Evolutionary conservation across 1,140 invertebrate genomes (phyloP).

Genomic region (Telenomus remus): DNA sequence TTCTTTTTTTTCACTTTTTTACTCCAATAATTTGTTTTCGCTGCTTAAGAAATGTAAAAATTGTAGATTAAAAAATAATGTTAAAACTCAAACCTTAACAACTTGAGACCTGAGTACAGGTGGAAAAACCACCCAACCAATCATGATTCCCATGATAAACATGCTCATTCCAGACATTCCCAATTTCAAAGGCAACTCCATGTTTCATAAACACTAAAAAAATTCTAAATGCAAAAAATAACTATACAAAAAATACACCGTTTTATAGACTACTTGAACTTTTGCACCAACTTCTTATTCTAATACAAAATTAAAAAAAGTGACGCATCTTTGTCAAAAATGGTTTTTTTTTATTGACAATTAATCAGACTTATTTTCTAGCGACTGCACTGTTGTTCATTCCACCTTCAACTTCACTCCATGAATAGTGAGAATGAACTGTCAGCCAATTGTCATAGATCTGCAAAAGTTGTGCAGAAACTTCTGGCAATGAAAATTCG

Average conservation of each 20-base stretch:
- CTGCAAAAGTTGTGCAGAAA: conserved; percentile 53
- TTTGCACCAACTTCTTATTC: too few species aligned
- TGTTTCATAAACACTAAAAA: too few species aligned
- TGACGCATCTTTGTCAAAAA: too few species aligned
- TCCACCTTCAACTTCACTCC: conserved; percentile 51
- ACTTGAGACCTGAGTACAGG: conserved; percentile 39
- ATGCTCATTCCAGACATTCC: conserved; percentile 27
- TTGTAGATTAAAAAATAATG: not conserved
- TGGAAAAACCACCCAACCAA: conserved; percentile 50
- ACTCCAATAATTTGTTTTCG: not conserved
- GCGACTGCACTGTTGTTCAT: conserved; percentile 9
- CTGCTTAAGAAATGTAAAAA: too few species aligned
- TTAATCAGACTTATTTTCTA: not conserved
- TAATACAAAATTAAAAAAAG: too few species aligned
- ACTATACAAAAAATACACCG: not conserved
- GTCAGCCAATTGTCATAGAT: conserved; percentile 52
- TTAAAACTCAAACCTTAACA: conserved; percentile 42
- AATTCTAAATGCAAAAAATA: not conserved
- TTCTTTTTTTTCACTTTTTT: too few species aligned
- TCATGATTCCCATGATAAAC: conserved; percentile 44
- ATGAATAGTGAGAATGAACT: conserved; percentile 58
- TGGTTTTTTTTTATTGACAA: too few species aligned
- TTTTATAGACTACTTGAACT: too few species aligned
- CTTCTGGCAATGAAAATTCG: conserved; percentile 46
- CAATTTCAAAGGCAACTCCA: conserved; percentile 42